Conservation (phyloP, 2,113 vertebrate genomes). For the Caranx melampygus region DNA sequence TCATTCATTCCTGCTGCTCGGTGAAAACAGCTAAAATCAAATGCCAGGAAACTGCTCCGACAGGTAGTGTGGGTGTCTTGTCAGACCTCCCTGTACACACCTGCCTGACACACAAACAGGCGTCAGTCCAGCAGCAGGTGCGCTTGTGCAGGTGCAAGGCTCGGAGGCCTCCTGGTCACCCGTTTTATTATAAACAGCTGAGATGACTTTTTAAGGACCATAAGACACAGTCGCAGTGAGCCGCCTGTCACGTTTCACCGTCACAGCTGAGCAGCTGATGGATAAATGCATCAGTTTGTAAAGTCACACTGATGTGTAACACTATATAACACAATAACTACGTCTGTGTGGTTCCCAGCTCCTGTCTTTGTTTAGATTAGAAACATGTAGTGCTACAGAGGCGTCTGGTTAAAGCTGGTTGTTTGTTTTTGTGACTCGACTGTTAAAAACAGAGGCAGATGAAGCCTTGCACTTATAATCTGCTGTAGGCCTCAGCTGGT, state of each 20-base stretch:
- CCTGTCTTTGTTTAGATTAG: background rate
- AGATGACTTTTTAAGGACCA: too few relatives aligned
- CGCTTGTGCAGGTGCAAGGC: too few relatives aligned
- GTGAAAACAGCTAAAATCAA: slow-evolving; percentile 45
- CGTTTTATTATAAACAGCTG: too few relatives aligned
- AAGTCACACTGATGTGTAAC: background rate
- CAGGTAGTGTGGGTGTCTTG: slow-evolving; percentile 67
- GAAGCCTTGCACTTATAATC: background rate
- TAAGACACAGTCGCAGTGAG: too few relatives aligned
- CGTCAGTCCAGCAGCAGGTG: background rate
- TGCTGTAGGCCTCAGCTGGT: background rate
- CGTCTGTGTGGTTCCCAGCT: background rate
- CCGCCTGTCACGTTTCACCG: too few relatives aligned
- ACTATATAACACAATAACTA: background rate
- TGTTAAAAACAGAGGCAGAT: background rate
- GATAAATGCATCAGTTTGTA: background rate
- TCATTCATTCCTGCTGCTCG: slow-evolving; percentile 23
- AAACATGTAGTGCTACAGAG: background rate
- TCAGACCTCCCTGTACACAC: slow-evolving; percentile 13
- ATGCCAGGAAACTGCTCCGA: slow-evolving; percentile 78
- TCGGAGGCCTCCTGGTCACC: too few relatives aligned
- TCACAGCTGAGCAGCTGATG: too few relatives aligned
- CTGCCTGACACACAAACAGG: background rate
- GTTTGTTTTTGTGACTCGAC: background rate
- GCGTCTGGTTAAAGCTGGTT: background rate